These are phyloP conservation scores for Nemopilema nomurai DNA, from an alignment of 30 jellyfish, hydroid and myxozoan genomes.

Conservation along the genomic window DNA sequence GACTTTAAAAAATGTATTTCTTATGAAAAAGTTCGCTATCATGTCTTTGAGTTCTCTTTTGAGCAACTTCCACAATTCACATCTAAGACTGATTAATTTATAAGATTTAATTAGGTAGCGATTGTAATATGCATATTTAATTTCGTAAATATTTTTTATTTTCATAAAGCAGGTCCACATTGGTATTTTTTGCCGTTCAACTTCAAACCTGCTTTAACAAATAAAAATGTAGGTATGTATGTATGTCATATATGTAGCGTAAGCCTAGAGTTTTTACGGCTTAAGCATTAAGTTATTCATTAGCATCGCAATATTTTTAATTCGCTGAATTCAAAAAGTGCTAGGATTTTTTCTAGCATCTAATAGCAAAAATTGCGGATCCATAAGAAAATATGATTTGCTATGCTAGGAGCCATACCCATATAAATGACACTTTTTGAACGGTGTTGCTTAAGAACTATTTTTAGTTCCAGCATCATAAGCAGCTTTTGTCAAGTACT, in stretches of 20 bases:
- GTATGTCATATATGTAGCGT: constrained; percentile 1
- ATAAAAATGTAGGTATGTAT: background rate
- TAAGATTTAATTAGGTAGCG: background rate
- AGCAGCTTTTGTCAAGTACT: too few relatives aligned
- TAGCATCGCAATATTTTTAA: too few relatives aligned
- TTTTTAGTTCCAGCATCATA: too few relatives aligned
- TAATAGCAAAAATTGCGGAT: too few relatives aligned
- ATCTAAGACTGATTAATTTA: background rate
- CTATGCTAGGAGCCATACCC: too few relatives aligned
- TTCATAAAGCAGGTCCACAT: background rate
- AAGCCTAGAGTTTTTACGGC: too few relatives aligned
- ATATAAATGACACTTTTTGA: too few relatives aligned
- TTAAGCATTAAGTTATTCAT: too few relatives aligned
- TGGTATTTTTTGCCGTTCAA: background rate
- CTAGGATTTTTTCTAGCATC: too few relatives aligned
- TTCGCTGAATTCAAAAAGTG: too few relatives aligned
- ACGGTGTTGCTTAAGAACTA: too few relatives aligned
- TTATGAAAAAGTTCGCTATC: background rate
- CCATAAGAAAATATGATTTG: too few relatives aligned
- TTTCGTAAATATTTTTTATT: background rate
- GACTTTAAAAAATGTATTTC: background rate
- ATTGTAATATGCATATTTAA: background rate
- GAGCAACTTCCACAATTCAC: background rate
- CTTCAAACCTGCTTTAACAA: background rate
- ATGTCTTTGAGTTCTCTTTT: background rate